These are phyloP conservation scores for Orthosia gracilis DNA, from an alignment of 2,888 invertebrate genomes.

Conservation along the genomic window DNA sequence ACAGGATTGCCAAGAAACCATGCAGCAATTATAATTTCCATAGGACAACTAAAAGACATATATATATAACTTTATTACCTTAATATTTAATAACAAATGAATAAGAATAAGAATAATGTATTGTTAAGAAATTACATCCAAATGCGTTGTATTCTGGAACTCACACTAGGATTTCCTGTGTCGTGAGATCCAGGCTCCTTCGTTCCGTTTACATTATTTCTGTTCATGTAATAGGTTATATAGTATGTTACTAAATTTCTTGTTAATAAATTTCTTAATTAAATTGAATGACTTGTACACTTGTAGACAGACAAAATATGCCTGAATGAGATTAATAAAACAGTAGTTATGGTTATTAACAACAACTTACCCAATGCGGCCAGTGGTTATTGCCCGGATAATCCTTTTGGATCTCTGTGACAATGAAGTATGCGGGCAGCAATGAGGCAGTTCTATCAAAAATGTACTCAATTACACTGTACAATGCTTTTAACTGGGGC, in stretches of 20 bases:
- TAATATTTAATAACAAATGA: background rate
- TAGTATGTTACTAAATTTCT: no score
- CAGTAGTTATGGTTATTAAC: background rate
- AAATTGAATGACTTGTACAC: background rate
- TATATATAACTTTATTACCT: no score
- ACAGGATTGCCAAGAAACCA: background rate
- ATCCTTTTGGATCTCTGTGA: constrained; percentile 98
- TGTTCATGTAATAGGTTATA: no score
- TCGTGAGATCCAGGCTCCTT: no score
- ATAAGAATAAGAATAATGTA: no score
- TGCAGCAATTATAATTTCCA: background rate
- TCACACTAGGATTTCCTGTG: no score
- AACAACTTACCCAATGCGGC: constrained; percentile 96
- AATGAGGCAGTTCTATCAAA: constrained; percentile 98
- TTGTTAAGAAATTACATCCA: no score
- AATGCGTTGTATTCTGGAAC: no score
- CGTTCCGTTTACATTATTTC: no score
- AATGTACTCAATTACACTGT: constrained; percentile 96
- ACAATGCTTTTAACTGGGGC: constrained; percentile 95
- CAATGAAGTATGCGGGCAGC: constrained; percentile 98
- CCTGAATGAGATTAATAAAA: background rate
- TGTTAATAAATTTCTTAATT: no score
- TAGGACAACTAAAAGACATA: background rate
- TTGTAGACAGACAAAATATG: background rate
- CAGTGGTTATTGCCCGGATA: constrained; percentile 95